Evolutionary conservation across 2,113 vertebrate species (phyloP), one percentile per base, ranked within the genome.

Genomic region (Ursus arctos): DNA sequence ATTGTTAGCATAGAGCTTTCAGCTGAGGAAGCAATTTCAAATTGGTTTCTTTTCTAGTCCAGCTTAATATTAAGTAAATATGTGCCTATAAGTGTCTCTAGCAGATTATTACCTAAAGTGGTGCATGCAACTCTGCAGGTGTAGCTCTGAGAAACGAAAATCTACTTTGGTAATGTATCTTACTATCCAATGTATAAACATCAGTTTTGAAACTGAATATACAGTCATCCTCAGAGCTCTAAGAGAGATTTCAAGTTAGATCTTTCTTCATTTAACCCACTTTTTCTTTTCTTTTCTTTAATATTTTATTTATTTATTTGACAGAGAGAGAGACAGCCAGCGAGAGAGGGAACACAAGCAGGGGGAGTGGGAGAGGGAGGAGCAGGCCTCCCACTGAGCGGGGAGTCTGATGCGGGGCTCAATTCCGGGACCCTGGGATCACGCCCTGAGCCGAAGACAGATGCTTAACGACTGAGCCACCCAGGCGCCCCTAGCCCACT

Each of bases 1-100:
- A 96, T 80, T 98, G 97, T 98, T 98, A 92, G 95, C 84, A 91
- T 88, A 95, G 96, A 97, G 74, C 95, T 98, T 98, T 98, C 98
- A 98, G 97, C 95, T 98, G 98, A 98, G 55, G 79, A 98, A 69
- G 91, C 96, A 91, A 83, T 97, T 98, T 98, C 96, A 79, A 97
- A 97, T 91, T 98, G 88, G 97, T 88, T 96, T 79, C 97, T 98
- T 98, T 93, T 98, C 94, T 90, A 97, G 43, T 84, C 92, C 72
- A 26, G 92, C 81, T 98, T 98, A 98, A 88, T 93, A 92, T 98
- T 97, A 98, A 98, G 96, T 96, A 96, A 98, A 98, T 96, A 96
- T 98, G 88, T 91, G 97, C 69, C 96, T 97, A 71, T 97, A 98
- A 96, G 95, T 96, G 57, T 96, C 93, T 92, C 76, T 89, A 14